Percentiles rank a stretch among this genome's conserved stretches.
These are phyloP conservation scores for Anoura caudifer DNA, from an alignment of 2,113 vertebrate genomes.

Conservation along the genomic window DNA sequence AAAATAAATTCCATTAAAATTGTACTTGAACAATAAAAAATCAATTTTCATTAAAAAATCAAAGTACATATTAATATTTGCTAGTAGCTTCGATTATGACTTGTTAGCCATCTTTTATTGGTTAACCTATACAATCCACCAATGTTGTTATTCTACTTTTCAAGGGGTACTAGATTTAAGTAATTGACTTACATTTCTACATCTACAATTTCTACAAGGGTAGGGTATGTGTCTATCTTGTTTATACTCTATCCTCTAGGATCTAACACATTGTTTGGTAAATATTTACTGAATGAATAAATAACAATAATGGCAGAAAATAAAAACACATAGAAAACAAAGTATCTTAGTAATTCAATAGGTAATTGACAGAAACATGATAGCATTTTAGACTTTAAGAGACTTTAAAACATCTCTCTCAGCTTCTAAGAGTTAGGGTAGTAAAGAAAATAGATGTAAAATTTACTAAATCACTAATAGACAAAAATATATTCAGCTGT, in stretches of 20 bases:
- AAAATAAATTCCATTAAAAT: neutral
- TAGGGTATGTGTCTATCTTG: neutral
- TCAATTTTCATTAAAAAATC: neutral
- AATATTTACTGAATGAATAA: neutral
- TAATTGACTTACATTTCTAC: too few relatives aligned
- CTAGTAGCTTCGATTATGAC: neutral
- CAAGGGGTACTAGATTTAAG: neutral
- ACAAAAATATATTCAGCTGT: neutral
- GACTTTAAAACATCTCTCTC: neutral
- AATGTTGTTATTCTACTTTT: neutral
- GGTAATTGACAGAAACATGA: neutral
- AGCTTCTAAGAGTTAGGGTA: neutral
- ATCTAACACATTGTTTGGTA: neutral
- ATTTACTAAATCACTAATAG: neutral
- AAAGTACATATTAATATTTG: neutral
- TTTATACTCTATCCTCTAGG: neutral
- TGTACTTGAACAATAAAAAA: too few relatives aligned
- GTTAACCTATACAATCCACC: neutral
- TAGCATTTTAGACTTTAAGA: neutral
- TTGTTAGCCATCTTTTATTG: neutral
- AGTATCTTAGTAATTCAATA: neutral
- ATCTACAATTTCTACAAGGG: fast-evolving
- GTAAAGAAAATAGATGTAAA: neutral
- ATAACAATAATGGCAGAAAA: too few relatives aligned
- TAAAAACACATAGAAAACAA: neutral